These are phyloP conservation scores for Pseudorasbora parva DNA, from an alignment of 2,113 vertebrate genomes.

Conservation along the genomic window DNA sequence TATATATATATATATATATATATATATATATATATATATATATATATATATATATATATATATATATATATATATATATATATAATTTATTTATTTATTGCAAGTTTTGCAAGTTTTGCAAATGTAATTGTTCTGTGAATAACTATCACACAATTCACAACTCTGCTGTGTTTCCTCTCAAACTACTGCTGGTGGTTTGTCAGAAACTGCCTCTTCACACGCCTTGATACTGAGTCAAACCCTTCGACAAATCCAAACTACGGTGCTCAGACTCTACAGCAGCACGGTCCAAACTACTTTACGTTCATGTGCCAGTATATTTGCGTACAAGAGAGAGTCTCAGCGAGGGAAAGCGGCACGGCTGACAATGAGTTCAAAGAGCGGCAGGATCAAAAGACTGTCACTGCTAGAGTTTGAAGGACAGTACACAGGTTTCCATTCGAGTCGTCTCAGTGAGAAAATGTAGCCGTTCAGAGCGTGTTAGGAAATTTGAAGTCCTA, in stretches of 20 bases:
- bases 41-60: too few relatives aligned
- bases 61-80: too few relatives aligned
- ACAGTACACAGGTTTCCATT: conserved; percentile 67
- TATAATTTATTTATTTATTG: too few relatives aligned
- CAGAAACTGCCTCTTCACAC: background rate
- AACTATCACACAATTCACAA: background rate
- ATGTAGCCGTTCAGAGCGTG: conserved; percentile 50
- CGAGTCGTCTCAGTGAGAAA: conserved; percentile 59
- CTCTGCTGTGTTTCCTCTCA: background rate
- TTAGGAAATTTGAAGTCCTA: conserved; percentile 51
- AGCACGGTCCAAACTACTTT: background rate
- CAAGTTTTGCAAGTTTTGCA: too few relatives aligned
- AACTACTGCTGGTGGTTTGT: background rate
- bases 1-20: too few relatives aligned
- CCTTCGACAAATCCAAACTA: background rate
- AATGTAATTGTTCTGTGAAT: background rate
- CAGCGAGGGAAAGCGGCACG: conserved; percentile 43
- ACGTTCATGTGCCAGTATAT: conserved; percentile 35
- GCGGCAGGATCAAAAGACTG: conserved; percentile 67
- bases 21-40: too few relatives aligned
- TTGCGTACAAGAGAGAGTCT: conserved; percentile 41
- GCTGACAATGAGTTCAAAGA: conserved; percentile 70
- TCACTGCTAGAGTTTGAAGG: conserved; percentile 70
- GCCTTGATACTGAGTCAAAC: background rate
- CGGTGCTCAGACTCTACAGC: background rate